Conservation (phyloP, 2,888 invertebrate species). For the Callyntrura sp. region DNA sequence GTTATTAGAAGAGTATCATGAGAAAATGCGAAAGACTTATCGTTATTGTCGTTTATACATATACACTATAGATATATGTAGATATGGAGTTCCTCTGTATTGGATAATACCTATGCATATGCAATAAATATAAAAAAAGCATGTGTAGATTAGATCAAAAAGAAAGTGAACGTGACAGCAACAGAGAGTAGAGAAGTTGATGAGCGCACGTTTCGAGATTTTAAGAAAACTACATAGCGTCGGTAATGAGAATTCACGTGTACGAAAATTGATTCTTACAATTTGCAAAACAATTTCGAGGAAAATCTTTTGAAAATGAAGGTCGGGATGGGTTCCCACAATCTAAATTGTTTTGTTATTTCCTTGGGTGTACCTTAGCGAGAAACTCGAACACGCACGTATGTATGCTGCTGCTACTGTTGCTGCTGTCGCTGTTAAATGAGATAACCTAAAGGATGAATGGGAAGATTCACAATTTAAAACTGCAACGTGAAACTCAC, state of each 20-base stretch:
- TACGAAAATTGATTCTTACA: constrained; percentile 53
- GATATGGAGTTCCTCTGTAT: no score
- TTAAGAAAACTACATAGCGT: constrained; percentile 24
- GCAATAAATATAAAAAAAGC: neutral
- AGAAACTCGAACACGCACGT: neutral
- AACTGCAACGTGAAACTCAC: no score
- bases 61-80: no score
- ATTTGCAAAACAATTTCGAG: constrained; percentile 48
- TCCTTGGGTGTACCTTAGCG: no score
- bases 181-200: neutral
- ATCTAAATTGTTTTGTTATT: constrained; percentile 15
- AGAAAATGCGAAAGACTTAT: neutral
- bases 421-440: no score
- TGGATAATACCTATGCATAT: neutral
- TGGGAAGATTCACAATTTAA: no score
- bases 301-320: constrained; percentile 34
- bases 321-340: constrained; percentile 65
- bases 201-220: constrained; percentile 45
- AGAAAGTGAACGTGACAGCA: constrained; percentile 60
- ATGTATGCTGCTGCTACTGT: neutral
- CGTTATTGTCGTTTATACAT: no score
- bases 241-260: constrained; percentile 30
- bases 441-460: neutral
- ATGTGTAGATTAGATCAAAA: constrained; percentile 46
- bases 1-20: constrained; percentile 25